Evolutionary conservation across 2,888 invertebrate genomes (phyloP).

Genomic region (Cartodere bifasciata): DNA sequence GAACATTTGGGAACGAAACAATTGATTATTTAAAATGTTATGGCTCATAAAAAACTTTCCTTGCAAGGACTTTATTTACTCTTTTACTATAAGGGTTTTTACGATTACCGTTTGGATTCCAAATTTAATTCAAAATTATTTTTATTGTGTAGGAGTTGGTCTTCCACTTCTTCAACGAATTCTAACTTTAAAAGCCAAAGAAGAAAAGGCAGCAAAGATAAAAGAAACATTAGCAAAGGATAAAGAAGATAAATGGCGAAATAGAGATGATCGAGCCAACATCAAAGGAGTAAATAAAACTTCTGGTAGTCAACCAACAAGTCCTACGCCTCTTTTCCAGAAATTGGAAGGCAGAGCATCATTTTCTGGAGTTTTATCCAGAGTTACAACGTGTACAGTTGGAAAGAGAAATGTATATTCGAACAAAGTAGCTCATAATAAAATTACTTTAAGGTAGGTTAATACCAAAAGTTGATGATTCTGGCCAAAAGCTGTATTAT

Average conservation of each 20-base stretch:
- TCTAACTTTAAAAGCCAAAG: constrained; percentile 61
- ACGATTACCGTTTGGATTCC: too few species aligned
- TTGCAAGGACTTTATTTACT: too few species aligned
- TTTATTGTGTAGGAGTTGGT: constrained; percentile 57
- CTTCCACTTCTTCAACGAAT: constrained; percentile 64
- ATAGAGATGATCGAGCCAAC: constrained; percentile 6
- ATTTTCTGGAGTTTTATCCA: constrained; percentile 18
- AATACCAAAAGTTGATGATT: too few species aligned
- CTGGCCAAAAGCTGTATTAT: too few species aligned
- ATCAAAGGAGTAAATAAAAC: too few species aligned
- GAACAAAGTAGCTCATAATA: constrained; percentile 13
- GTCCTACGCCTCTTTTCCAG: constrained; percentile 19
- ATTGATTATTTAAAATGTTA: too few species aligned
- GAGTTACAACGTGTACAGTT: constrained; percentile 7
- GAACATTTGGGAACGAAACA: too few species aligned
- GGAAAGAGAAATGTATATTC: constrained; percentile 9
- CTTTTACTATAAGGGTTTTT: too few species aligned
- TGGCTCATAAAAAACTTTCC: too few species aligned
- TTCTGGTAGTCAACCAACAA: constrained; percentile 23
- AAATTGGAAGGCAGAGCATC: constrained; percentile 17
- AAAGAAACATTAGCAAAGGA: constrained; percentile 15
- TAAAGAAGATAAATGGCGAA: constrained; percentile 7
- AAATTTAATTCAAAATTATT: too few species aligned
- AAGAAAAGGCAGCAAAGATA: constrained; percentile 37
- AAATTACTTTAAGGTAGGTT: constrained; percentile 30